Evolutionary conservation across 2,888 invertebrate genomes (phyloP), one percentile per base, ranked within the genome.

Genomic region (Melanotus villosus): DNA sequence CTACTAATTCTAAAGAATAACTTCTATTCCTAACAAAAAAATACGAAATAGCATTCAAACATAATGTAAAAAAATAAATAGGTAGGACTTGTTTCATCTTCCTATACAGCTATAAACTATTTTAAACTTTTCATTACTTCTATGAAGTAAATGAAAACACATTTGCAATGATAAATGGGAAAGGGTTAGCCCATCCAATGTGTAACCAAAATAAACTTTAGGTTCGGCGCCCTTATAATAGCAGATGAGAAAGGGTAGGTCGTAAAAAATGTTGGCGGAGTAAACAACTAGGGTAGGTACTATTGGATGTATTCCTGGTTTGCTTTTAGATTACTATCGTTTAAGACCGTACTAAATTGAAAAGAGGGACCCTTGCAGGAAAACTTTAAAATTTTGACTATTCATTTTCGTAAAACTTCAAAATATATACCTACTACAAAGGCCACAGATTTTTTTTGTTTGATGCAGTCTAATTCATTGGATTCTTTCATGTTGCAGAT

Each of bases 121-220:
- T 47, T 2, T n/a, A 23, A 47, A 47, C 9, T 47, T 7, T 23
- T 26, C 23, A 5, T 2, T 18, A 7, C 16, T 26, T 50, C 26
- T 50, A 23, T 7, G n/a, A n/a, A 14, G 2, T 14, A 12, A 26
- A 50, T 7, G 43, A 12, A 7, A 50, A 50, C 47, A 23, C 47
- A 50, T 50, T 50, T 50, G 23, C n/a, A 26, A 50, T 50, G 47
- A 50, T 50, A 23, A 14, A 50, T 50, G 47, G 26, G 9, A 23
- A 50, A 50, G 26, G 47, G 47, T 50, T 50, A 26, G 47, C 26
- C 16, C 19, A 19, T 43, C 47, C 3, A 50, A 26, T 50, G 23
- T 12, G 47, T 26, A 26, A 50, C 47, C 47, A 50, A 50, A 43
- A 50, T 50, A 50, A 50, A 26, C 6, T n/a, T 50, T 50, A 50